A percentile compares a stretch with the other conserved stretches of the same genome.
phyloP scores from a whole-genome alignment of 2,113 vertebrate genomes.

The Fregetta grallaria region DNA sequence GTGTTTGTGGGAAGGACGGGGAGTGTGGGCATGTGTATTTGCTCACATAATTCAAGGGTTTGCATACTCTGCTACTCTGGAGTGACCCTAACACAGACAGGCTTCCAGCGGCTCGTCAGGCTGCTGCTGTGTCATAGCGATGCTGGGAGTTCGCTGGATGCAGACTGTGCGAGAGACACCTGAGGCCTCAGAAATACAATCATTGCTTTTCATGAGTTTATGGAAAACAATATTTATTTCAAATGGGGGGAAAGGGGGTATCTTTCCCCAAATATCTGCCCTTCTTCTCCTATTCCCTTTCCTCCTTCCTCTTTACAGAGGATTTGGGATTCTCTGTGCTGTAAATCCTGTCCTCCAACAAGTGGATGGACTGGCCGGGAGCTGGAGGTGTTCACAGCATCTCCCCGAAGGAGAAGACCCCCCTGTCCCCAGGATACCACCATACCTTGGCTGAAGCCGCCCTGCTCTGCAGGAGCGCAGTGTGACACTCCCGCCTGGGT shows the following conservation, averaged over 20 bases:
- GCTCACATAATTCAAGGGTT: background rate
- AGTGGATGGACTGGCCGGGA: background rate
- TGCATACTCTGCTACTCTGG: background rate
- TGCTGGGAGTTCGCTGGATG: background rate
- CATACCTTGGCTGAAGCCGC: background rate
- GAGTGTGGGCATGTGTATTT: background rate
- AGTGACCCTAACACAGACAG: background rate
- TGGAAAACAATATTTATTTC: background rate
- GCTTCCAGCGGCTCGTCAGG: background rate
- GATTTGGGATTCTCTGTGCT: background rate
- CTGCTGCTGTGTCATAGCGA: rapidly evolving
- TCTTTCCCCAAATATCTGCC: background rate
- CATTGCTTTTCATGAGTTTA: background rate
- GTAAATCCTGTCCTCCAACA: background rate
- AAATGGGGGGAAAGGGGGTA: background rate
- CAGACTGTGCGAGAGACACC: background rate
- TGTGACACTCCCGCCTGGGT: too few relatives aligned
- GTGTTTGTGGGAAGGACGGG: background rate
- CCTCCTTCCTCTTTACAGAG: background rate
- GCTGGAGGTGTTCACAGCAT: background rate
- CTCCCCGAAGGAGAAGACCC: background rate
- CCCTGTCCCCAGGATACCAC: background rate
- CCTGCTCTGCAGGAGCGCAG: background rate
- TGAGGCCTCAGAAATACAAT: background rate
- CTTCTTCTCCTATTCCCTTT: background rate